phyloP scores from a whole-genome alignment of 1,140 invertebrate species.

The Matsumurasca onukii region DNA sequence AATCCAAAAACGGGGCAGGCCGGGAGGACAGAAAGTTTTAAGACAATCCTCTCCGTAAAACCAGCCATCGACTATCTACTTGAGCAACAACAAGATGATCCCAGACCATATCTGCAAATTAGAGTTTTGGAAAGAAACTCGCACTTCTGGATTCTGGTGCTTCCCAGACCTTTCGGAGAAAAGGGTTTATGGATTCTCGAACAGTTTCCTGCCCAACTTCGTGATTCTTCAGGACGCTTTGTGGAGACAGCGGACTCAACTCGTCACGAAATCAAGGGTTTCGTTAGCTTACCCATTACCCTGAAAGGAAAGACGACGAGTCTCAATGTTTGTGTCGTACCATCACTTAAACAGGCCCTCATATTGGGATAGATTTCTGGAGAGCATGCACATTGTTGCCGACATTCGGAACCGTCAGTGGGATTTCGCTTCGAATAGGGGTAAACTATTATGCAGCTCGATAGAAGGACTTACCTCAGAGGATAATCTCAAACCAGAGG shows the following conservation, averaged over 20 bases:
- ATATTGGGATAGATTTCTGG: slow-evolving; percentile 3
- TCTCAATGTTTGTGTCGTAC: neutral
- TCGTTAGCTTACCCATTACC: neutral
- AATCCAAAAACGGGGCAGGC: neutral
- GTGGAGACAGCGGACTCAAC: neutral
- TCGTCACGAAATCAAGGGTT: neutral
- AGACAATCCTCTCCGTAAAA: neutral
- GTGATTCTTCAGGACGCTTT: neutral
- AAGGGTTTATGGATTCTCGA: neutral
- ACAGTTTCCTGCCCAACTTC: neutral
- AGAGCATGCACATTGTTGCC: neutral
- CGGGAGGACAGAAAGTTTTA: neutral
- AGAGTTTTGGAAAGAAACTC: neutral
- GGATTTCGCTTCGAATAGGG: neutral
- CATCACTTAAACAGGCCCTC: neutral
- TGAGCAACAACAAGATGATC: neutral
- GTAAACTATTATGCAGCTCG: neutral
- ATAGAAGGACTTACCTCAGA: neutral
- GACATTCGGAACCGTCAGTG: neutral
- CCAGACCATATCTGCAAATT: slow-evolving; percentile 5
- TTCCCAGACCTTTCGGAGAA: neutral
- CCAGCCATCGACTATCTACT: neutral
- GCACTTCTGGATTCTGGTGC: neutral
- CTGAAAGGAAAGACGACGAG: neutral
- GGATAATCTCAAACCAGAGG: neutral